phyloP scores from a whole-genome alignment of 2,797 vertebrate species.

The Erethizon dorsatum region DNA sequence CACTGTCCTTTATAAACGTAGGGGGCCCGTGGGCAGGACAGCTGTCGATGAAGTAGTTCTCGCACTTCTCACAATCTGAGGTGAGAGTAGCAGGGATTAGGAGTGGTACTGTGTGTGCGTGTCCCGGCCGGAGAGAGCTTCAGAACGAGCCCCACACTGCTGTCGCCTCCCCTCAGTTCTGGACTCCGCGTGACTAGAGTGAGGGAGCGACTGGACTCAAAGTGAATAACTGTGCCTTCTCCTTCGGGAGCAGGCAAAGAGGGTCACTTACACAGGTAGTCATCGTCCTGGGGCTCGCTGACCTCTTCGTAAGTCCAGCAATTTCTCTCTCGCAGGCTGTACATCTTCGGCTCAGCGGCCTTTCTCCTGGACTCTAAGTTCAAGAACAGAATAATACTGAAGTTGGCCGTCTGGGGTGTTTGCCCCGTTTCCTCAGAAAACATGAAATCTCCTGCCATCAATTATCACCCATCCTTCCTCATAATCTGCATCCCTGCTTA shows the following conservation, averaged over 20 bases:
- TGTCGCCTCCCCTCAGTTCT: background rate
- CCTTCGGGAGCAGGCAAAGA: background rate
- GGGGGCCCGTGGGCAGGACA: constrained; percentile 88
- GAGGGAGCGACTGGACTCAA: background rate
- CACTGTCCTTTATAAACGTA: constrained; percentile 90
- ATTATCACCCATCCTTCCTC: background rate
- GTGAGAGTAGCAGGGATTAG: no score
- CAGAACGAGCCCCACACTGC: background rate
- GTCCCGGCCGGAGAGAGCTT: no score
- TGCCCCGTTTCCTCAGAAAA: constrained; percentile 28
- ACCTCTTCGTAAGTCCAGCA: constrained; percentile 80
- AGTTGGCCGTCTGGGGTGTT: background rate
- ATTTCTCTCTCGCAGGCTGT: constrained; percentile 77
- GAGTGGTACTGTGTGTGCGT: no score
- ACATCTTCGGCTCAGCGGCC: background rate
- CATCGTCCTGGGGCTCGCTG: constrained; percentile 84
- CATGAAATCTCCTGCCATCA: background rate
- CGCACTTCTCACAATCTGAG: no score
- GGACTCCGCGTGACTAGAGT: background rate
- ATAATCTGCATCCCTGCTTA: background rate
- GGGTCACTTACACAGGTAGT: constrained; percentile 85
- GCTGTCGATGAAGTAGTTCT: no score
- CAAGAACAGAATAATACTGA: background rate
- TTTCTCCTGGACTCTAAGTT: constrained; percentile 56
- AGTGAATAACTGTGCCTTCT: rapidly evolving